A percentile compares a stretch with the other conserved stretches of the same genome.
phyloP scores from a whole-genome alignment of 2,888 invertebrate species.

The Choristoneura rosaceana region DNA sequence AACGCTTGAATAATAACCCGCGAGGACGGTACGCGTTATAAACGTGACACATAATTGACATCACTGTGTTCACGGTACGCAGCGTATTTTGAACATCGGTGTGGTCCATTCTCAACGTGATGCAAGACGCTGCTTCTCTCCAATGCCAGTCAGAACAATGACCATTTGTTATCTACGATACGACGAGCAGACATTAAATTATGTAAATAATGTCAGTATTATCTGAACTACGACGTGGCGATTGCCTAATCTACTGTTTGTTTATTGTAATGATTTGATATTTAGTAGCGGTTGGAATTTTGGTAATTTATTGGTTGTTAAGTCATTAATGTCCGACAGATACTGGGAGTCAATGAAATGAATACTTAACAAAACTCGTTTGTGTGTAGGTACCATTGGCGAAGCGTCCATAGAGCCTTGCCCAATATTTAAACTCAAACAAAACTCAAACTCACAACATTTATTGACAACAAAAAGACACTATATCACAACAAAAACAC shows the following conservation, averaged over 20 bases:
- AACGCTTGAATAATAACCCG: no score
- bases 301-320: not conserved
- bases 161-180: conserved; percentile 33
- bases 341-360: not conserved
- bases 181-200: conserved; percentile 32
- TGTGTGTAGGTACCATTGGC: not conserved
- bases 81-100: no score
- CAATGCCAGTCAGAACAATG: conserved; percentile 37
- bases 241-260: conserved; percentile 20
- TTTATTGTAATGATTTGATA: conserved; percentile 14
- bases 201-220: conserved; percentile 32
- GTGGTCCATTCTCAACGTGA: not conserved
- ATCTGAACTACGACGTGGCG: conserved; percentile 17
- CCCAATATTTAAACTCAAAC: no score
- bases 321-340: not conserved
- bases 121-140: not conserved
- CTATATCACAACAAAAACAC: no score
- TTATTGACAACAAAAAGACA: no score
- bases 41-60: no score
- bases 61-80: no score
- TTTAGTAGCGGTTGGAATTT: not conserved
- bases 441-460: no score
- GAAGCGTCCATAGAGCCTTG: no score
- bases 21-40: no score
- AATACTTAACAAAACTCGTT: not conserved